These are phyloP conservation scores for Drepana arcuata DNA, from an alignment of 1,140 invertebrate genomes.

Conservation along the genomic window DNA sequence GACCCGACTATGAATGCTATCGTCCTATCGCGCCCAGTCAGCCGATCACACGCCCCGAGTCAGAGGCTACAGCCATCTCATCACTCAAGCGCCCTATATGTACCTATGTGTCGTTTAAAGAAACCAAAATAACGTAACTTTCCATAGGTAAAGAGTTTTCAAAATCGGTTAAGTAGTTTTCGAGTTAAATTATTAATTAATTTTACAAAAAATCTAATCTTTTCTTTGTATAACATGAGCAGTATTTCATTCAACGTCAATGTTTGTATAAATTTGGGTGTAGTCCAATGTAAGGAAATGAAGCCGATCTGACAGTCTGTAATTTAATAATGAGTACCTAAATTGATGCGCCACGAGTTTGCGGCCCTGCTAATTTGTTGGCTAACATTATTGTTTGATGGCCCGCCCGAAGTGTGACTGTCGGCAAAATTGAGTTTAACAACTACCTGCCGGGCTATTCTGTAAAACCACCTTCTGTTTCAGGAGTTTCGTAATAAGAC, in stretches of 20 bases:
- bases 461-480: too few species aligned
- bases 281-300: conserved; percentile 9
- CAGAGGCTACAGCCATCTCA: conserved; percentile 50
- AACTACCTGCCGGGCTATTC: neutral
- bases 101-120: neutral
- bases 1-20: conserved; percentile 16
- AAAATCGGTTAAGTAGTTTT: neutral
- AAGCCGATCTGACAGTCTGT: conserved; percentile 43
- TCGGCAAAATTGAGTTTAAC: conserved; percentile 3
- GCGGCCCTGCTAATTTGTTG: conserved; percentile 48
- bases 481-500: too few species aligned
- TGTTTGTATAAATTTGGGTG: conserved; percentile 13
- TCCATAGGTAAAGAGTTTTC: neutral
- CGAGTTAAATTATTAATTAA: neutral
- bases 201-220: neutral
- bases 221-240: neutral
- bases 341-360: conserved; percentile 59
- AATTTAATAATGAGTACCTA: conserved; percentile 62
- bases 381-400: conserved; percentile 57
- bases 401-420: conserved; percentile 9
- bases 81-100: conserved; percentile 52
- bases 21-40: conserved; percentile 11
- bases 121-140: neutral
- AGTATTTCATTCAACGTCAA: neutral
- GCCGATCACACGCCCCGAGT: conserved; percentile 32